These are phyloP conservation scores for Centropristis striata DNA, from an alignment of 2,113 vertebrate genomes.

Conservation along the genomic window DNA sequence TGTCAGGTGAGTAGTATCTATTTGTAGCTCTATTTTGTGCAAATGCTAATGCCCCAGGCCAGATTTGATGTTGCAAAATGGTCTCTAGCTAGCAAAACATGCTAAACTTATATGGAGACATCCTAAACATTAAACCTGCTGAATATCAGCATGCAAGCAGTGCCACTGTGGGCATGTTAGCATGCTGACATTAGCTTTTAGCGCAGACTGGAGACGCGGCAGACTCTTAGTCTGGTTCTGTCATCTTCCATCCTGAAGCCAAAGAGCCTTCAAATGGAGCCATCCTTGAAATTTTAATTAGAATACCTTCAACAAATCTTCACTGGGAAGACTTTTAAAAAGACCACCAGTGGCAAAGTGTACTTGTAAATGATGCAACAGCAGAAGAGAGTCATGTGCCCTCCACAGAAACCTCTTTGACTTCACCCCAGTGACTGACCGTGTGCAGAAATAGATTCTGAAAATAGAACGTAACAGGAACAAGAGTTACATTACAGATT, in stretches of 20 bases:
- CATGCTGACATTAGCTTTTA: too few relatives aligned
- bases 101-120: not conserved
- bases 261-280: not conserved
- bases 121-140: not conserved
- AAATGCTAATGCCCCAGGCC: too few relatives aligned
- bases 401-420: conserved; percentile 10
- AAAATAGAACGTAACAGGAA: conserved; percentile 22
- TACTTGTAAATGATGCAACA: conserved; percentile 21
- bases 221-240: not conserved
- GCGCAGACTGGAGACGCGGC: too few relatives aligned
- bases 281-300: conserved; percentile 7
- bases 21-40: too few relatives aligned
- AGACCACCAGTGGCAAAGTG: not conserved
- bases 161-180: not conserved
- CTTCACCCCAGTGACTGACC: not conserved
- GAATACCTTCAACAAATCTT: not conserved
- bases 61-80: too few relatives aligned
- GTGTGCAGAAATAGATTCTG: not conserved
- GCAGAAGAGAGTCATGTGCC: conserved; percentile 1
- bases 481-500: conserved; percentile 5
- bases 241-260: not conserved
- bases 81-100: not conserved
- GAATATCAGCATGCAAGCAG: not conserved
- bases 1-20: too few relatives aligned
- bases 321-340: not conserved